Evolutionary conservation across 2,888 invertebrate genomes (phyloP), one percentile per base, ranked within the genome.

Genomic region (Cataglyphis altisquamis): DNA sequence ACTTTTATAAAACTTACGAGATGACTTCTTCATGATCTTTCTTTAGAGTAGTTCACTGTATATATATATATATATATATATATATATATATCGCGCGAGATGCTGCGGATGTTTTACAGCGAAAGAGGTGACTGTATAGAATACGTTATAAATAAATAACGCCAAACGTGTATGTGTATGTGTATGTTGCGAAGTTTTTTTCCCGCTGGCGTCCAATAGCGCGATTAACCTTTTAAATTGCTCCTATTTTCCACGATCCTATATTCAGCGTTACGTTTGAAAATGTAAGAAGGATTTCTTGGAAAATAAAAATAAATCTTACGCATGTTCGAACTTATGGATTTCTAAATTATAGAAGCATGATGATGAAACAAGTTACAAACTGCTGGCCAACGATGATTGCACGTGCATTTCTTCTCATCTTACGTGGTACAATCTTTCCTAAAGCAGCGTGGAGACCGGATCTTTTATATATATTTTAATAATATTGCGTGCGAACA

Each of bases 121-220:
- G 75, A 73, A 88, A 83, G 78, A 75, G 75, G 82, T 80, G 83
- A 82, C 78, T 62, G 64, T 41, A 68, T 62, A 29, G 73, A 85
- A 86, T 88, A 84, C 75, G 84, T 86, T 86, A 64, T 84, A 82
- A 84, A 87, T 88, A 88, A 87, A 85, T 81, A 87, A 85, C 74
- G 78, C 70, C 8, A 52, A 2, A 52, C 48, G n/a, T 52, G n/a
- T 52, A 52, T n/a, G 48, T n/a, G 48, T 48, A 8, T 48, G 64
- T 81, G 80, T 39, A n/a, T n/a, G n/a, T 6, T 39, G 25, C 63
- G 48, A 87, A 87, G 68, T 87, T 84, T 73, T 32, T 41, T 66
- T 6, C 75, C 21, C 66, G 25, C 41, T 55, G 48, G 45, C 55
- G 60, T 73, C 10, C 83, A 78, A 63, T 66, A 52, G 67, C 57